phyloP scores from a whole-genome alignment of 37 sponge, comb jelly and placozoan genomes.

The Beroe ovata region DNA sequence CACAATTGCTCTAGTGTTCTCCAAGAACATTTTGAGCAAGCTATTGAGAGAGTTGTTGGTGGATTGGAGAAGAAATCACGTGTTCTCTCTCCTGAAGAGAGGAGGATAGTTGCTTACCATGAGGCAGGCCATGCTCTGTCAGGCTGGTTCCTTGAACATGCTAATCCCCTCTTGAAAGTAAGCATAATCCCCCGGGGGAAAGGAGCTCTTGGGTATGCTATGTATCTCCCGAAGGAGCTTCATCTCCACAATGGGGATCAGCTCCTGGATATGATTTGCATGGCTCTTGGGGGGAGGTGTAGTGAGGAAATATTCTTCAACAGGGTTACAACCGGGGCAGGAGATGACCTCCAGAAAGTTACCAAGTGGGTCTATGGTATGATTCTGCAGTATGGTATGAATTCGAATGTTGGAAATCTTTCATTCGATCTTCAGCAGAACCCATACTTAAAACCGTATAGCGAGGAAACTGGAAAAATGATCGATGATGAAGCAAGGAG shows the following conservation, averaged over 20 bases:
- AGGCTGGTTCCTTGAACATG: slow-evolving; percentile 89
- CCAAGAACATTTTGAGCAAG: slow-evolving; percentile 87
- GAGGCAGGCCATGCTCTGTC: slow-evolving; percentile 94
- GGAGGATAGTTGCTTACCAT: slow-evolving; percentile 91
- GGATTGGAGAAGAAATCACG: slow-evolving; percentile 66
- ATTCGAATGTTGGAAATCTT: slow-evolving; percentile 85
- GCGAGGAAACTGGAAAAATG: slow-evolving; percentile 91
- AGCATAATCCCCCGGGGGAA: slow-evolving; percentile 96
- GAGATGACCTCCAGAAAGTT: slow-evolving; percentile 94
- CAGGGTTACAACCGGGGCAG: slow-evolving; percentile 87
- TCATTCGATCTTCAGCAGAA: slow-evolving; percentile 84
- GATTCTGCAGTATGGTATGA: slow-evolving; percentile 95
- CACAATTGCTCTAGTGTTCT: slow-evolving; percentile 73
- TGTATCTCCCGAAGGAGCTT: slow-evolving; percentile 92
- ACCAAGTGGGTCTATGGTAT: slow-evolving; percentile 86
- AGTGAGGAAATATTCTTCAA: slow-evolving; percentile 89
- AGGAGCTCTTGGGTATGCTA: slow-evolving; percentile 89
- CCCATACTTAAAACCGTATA: slow-evolving; percentile 83
- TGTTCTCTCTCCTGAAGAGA: slow-evolving; percentile 90
- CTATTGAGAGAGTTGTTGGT: slow-evolving; percentile 91
- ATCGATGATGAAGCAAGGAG: slow-evolving; percentile 78
- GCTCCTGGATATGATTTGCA: slow-evolving; percentile 91
- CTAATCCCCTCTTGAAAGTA: slow-evolving; percentile 94
- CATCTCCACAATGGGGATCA: slow-evolving; percentile 84
- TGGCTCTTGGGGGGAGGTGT: slow-evolving; percentile 92